Evolutionary conservation across 2,113 vertebrate species (phyloP).

Genomic region (Oreochromis spilurus): DNA sequence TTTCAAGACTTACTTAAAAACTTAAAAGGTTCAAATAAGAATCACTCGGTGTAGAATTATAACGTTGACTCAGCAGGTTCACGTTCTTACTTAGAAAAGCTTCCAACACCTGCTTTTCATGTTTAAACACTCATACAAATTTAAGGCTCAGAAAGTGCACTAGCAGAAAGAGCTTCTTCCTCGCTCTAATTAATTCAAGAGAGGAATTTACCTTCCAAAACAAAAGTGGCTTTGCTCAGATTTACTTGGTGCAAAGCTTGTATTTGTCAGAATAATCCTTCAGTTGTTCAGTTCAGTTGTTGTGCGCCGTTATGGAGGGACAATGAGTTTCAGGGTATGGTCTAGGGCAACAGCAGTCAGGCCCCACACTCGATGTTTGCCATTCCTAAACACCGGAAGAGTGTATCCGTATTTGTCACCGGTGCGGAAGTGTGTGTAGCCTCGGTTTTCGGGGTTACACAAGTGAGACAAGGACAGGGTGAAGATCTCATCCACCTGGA

Average conservation of each 20-base stretch:
- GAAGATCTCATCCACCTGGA: slow-evolving; percentile 87
- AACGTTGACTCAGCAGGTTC: not conserved
- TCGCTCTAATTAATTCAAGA: not conserved
- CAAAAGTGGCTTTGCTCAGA: not conserved
- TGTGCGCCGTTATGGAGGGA: slow-evolving; percentile 16
- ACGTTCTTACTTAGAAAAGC: not conserved
- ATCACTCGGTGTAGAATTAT: not conserved
- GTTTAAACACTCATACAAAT: not conserved
- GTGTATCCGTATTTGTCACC: slow-evolving; percentile 78
- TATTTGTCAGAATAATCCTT: not conserved
- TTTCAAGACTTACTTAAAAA: not conserved
- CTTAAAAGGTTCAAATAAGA: not conserved
- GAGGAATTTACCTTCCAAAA: not conserved
- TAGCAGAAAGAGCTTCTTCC: not conserved
- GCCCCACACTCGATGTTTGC: slow-evolving; percentile 87
- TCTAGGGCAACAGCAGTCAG: slow-evolving; percentile 82
- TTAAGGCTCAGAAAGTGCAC: not conserved
- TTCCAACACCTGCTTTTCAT: not conserved
- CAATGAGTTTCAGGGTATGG: slow-evolving; percentile 74
- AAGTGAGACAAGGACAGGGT: slow-evolving; percentile 80
- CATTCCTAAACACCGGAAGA: slow-evolving; percentile 81
- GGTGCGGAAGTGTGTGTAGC: slow-evolving; percentile 84
- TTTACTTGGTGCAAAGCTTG: not conserved
- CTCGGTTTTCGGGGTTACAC: slow-evolving; percentile 75
- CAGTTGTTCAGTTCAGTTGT: not conserved